These are phyloP conservation scores for Salticus scenicus DNA, from an alignment of 2,888 invertebrate species.

Conservation along the genomic window DNA sequence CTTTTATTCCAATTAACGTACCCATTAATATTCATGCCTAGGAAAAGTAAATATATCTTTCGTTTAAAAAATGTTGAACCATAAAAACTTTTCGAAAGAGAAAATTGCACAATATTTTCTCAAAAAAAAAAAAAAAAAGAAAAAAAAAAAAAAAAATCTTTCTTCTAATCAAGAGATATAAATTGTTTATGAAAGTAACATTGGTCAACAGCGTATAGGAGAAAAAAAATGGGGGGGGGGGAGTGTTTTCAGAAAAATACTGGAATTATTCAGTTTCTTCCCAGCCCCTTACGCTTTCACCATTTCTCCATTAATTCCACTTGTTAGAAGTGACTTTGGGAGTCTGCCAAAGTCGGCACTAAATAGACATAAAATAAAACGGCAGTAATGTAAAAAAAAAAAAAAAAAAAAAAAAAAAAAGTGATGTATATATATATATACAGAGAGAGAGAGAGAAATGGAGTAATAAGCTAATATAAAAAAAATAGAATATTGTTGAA, in stretches of 20 bases:
- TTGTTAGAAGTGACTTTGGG: constrained; percentile 60
- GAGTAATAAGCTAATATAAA: constrained; percentile 41
- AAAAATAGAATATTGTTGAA: constrained; percentile 50
- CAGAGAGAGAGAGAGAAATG: no score
- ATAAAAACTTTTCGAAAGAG: no score
- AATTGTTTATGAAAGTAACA: constrained; percentile 35
- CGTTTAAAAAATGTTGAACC: not conserved
- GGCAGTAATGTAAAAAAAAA: constrained; percentile 40
- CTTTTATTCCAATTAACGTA: no score
- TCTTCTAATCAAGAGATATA: not conserved
- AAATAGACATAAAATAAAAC: constrained; percentile 58
- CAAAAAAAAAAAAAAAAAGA: no score
- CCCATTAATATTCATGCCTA: not conserved
- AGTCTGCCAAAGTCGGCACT: constrained; percentile 45
- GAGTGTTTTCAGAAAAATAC: constrained; percentile 48
- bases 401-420: no score
- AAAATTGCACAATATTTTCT: no score
- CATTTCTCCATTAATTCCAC: constrained; percentile 41
- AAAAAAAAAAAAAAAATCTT: no score
- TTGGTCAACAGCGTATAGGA: constrained; percentile 37
- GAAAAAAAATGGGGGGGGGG: constrained; percentile 31
- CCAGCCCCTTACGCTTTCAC: not conserved
- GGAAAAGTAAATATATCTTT: not conserved
- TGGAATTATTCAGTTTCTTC: constrained; percentile 49
- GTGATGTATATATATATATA: no score